Evolutionary conservation across 2,113 vertebrate genomes (phyloP).

Genomic region (Urocynchramus pylzowi): DNA sequence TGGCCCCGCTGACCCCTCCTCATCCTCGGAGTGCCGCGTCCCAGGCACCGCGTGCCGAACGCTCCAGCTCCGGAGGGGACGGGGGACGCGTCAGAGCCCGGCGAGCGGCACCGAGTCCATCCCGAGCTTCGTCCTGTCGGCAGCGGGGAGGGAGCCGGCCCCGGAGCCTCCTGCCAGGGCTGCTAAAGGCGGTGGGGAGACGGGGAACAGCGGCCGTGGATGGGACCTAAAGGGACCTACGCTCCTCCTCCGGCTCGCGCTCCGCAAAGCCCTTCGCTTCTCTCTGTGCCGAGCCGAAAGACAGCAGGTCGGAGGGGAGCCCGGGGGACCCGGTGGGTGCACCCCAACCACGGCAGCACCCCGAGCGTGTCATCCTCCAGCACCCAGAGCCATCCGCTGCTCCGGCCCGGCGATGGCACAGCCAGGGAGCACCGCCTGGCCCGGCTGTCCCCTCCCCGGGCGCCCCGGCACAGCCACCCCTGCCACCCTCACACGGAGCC

Average conservation of each 20-base stretch:
- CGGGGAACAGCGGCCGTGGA: not conserved
- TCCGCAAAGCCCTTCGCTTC: not conserved
- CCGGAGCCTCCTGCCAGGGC: not conserved
- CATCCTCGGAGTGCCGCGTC: not conserved
- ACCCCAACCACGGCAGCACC: not conserved
- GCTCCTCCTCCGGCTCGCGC: not conserved
- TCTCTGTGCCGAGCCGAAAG: not conserved
- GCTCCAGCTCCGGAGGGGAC: not conserved
- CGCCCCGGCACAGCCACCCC: accelerated
- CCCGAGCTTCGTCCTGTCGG: not conserved
- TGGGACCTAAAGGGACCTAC: not conserved
- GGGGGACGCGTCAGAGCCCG: not conserved
- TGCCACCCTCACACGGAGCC: accelerated
- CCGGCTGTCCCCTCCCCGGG: not conserved
- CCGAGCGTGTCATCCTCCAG: accelerated
- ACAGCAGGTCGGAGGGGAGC: not conserved
- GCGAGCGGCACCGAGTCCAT: not conserved
- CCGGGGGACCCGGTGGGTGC: accelerated
- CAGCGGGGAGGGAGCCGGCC: not conserved
- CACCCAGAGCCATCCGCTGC: accelerated
- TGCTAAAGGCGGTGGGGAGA: not conserved
- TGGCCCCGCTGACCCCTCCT: not conserved
- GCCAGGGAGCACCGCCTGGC: not conserved
- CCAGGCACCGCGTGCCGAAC: not conserved
- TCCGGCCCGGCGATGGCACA: not conserved